These are phyloP conservation scores for Oophaga sylvatica DNA, from an alignment of 2,797 vertebrate genomes.

Conservation along the genomic window DNA sequence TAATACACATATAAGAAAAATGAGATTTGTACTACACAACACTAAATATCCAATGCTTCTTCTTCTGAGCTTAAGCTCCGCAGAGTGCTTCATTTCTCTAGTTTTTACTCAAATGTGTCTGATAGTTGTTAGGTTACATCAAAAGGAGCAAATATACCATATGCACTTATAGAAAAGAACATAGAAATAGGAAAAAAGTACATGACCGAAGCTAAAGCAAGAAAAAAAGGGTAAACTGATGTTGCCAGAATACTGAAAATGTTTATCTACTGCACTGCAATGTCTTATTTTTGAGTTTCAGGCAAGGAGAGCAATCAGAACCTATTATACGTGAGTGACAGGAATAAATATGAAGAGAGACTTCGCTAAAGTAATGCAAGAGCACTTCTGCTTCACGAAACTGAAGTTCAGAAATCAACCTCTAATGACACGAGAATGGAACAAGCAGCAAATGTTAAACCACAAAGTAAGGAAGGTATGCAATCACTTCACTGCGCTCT, in stretches of 20 bases:
- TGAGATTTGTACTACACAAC: constrained; percentile 13
- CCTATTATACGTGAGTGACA: constrained; percentile 38
- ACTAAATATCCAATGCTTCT: constrained; percentile 7
- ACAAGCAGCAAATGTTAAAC: neutral
- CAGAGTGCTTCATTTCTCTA: constrained; percentile 5
- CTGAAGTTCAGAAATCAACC: constrained; percentile 6
- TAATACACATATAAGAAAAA: neutral
- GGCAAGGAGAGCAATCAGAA: constrained; percentile 39
- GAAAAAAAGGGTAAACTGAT: neutral
- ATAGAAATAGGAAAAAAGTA: neutral
- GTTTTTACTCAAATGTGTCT: constrained; percentile 29
- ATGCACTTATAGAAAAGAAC: constrained; percentile 5
- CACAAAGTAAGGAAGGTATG: neutral
- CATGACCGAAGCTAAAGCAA: constrained; percentile 10
- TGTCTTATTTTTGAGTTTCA: neutral
- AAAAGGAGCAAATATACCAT: constrained; percentile 11
- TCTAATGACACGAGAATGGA: neutral
- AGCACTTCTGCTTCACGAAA: constrained; percentile 26
- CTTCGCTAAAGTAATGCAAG: constrained; percentile 23
- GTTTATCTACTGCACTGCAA: constrained; percentile 10
- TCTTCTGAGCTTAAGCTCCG: constrained; percentile 25
- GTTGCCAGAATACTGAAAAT: constrained; percentile 5
- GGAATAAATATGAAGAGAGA: constrained; percentile 28
- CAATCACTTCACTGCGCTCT: neutral
- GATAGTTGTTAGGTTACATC: constrained; percentile 61